Percentiles rank a stretch among this genome's conserved stretches.
Conservation (phyloP, 2,113 vertebrate genomes). For the Platycercus adscitus region DNA sequence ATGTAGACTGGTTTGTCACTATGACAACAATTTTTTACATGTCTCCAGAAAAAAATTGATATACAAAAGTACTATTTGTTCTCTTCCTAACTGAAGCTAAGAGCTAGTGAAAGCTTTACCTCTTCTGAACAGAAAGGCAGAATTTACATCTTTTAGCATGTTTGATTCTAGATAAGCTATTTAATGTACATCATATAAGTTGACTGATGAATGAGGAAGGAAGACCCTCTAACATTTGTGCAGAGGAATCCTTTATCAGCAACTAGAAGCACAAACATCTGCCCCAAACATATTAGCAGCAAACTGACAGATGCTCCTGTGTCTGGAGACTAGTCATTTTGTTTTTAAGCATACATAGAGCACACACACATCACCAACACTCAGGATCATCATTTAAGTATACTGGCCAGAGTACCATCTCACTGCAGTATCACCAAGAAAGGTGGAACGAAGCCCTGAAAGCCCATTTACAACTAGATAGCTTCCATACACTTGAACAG, state of each 20-base stretch:
- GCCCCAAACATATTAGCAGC: neutral
- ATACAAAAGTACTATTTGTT: neutral
- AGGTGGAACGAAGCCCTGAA: neutral
- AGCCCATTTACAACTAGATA: neutral
- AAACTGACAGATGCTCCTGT: neutral
- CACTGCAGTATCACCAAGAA: neutral
- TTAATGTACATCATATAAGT: neutral
- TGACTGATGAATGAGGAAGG: neutral
- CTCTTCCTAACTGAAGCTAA: neutral
- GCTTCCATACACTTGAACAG: neutral
- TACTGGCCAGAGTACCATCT: neutral
- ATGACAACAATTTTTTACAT: slow-evolving; percentile 46
- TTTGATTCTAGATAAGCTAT: neutral
- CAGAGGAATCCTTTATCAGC: neutral
- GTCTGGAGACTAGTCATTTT: neutral
- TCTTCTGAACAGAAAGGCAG: neutral
- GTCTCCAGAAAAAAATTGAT: neutral
- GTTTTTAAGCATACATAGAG: neutral
- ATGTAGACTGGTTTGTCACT: slow-evolving; percentile 52
- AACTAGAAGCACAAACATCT: neutral
- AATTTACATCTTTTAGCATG: neutral
- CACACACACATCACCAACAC: accelerated
- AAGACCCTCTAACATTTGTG: neutral
- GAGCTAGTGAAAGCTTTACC: neutral
- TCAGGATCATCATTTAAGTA: neutral